A percentile compares a stretch with the other conserved stretches of the same genome.
These are phyloP conservation scores for Galemys pyrenaicus DNA, from an alignment of 2,113 vertebrate genomes.

Conservation along the genomic window DNA sequence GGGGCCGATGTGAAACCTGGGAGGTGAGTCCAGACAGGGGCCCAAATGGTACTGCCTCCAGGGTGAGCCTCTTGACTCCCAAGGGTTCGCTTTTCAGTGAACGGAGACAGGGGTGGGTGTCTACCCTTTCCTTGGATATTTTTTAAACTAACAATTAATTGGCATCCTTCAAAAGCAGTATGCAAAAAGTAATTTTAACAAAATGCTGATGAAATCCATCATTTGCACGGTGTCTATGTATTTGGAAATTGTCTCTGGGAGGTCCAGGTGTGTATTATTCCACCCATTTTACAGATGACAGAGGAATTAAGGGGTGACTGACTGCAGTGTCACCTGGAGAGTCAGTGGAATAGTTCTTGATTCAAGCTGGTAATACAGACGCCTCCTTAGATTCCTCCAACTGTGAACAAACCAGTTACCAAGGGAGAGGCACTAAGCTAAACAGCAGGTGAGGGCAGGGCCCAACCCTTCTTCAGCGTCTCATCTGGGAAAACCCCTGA, in stretches of 20 bases:
- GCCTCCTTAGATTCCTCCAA: background rate
- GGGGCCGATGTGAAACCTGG: constrained; percentile 98
- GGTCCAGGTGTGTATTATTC: background rate
- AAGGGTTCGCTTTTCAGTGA: background rate
- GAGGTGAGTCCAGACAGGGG: constrained; percentile 88
- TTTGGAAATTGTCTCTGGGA: background rate
- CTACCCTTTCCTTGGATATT: background rate
- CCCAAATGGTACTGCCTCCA: background rate
- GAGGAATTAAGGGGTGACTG: background rate
- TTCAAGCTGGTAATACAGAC: background rate
- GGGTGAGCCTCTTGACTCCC: background rate
- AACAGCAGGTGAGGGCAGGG: background rate
- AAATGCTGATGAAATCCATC: background rate
- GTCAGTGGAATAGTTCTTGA: background rate
- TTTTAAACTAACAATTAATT: background rate
- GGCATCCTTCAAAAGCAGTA: background rate
- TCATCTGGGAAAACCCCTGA: background rate
- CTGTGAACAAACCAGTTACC: background rate
- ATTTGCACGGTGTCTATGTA: background rate
- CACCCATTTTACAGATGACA: background rate
- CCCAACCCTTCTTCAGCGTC: too few relatives aligned
- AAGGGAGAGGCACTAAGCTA: background rate
- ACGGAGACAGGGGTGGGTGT: background rate
- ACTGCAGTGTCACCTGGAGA: background rate
- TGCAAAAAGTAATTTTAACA: background rate